Percentiles rank a stretch among this genome's conserved stretches.
Conservation (phyloP, 2,888 invertebrate genomes). For the Neoascia interrupta region DNA sequence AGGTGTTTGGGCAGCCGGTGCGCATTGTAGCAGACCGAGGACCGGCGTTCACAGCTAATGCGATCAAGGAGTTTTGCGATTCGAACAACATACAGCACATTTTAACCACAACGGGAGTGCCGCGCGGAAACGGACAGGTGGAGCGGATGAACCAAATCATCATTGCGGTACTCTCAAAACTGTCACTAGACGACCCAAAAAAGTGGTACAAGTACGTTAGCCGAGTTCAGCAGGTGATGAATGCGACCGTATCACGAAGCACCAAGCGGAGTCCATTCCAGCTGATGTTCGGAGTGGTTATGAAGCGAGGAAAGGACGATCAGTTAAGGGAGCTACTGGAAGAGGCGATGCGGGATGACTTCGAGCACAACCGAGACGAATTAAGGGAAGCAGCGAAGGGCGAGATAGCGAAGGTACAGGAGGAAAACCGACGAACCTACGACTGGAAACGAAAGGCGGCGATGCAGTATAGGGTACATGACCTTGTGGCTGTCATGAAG, state of each 20-base stretch:
- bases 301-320: background rate
- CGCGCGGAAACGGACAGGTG: constrained; percentile 34
- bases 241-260: background rate
- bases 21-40: constrained; percentile 46
- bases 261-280: constrained; percentile 12
- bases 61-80: constrained; percentile 30
- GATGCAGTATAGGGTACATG: background rate
- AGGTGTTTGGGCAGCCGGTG: constrained; percentile 35
- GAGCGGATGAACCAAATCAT: constrained; percentile 4
- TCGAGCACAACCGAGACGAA: background rate
- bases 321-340: background rate
- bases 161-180: background rate
- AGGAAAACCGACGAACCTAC: background rate
- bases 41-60: constrained; percentile 39
- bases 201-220: constrained; percentile 2
- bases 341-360: background rate
- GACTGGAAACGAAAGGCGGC: constrained; percentile 7
- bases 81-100: constrained; percentile 13
- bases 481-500: background rate
- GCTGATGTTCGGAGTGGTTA: constrained; percentile 1
- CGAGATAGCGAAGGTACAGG: background rate
- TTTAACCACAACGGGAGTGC: constrained; percentile 21
- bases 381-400: background rate
- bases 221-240: constrained; percentile 25
- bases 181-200: background rate